phyloP scores from a whole-genome alignment of 2,797 vertebrate species.

The Scyliorhinus canicula region DNA sequence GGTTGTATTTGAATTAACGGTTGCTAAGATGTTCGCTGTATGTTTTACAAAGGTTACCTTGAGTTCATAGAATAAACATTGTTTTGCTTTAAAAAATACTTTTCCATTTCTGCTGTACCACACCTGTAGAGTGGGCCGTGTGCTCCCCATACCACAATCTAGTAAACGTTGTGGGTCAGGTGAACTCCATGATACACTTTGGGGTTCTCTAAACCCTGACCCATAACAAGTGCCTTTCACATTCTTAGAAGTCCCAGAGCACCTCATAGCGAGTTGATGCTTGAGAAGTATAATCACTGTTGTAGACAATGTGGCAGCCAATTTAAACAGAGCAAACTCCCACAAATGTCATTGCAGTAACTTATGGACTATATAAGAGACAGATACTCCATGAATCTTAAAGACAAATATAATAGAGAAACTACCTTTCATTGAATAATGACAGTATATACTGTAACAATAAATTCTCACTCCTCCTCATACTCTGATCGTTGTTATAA shows the following conservation, averaged over 20 bases:
- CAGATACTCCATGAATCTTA: background rate
- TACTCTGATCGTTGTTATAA: background rate
- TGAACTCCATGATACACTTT: too few relatives aligned
- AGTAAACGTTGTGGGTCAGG: too few relatives aligned
- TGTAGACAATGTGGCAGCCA: background rate
- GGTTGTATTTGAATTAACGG: too few relatives aligned
- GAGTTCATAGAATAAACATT: too few relatives aligned
- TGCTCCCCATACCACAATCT: too few relatives aligned
- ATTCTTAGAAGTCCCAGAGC: background rate
- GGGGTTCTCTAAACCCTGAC: too few relatives aligned
- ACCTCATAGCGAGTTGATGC: background rate
- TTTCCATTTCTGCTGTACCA: too few relatives aligned
- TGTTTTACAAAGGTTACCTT: too few relatives aligned
- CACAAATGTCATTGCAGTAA: background rate
- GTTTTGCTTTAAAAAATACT: too few relatives aligned
- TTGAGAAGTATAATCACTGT: background rate
- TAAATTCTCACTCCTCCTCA: background rate
- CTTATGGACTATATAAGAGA: background rate
- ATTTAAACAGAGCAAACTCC: background rate
- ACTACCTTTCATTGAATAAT: background rate
- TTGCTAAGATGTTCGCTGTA: too few relatives aligned
- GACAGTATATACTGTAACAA: background rate
- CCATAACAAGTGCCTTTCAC: too few relatives aligned
- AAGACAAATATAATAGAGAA: background rate
- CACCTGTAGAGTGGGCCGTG: too few relatives aligned